A percentile compares a stretch with the other conserved stretches of the same genome.
Conservation (phyloP, 2,113 vertebrate species). For the Eolophus roseicapilla region DNA sequence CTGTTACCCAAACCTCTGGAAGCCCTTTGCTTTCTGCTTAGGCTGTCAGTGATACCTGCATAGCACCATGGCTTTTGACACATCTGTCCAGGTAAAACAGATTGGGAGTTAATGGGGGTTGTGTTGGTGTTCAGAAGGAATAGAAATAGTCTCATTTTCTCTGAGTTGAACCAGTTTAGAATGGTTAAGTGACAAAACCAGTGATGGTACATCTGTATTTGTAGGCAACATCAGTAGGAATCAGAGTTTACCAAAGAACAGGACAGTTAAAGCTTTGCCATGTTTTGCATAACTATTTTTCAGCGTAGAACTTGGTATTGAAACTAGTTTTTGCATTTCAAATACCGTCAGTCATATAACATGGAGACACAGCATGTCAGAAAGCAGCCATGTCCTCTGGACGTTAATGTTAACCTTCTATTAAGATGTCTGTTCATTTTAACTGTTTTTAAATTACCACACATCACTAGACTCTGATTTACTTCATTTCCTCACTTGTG, state of each 20-base stretch:
- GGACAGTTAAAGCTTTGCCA: neutral
- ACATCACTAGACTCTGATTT: neutral
- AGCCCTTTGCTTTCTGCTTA: neutral
- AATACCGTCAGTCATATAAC: neutral
- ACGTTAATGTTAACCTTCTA: neutral
- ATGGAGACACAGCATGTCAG: neutral
- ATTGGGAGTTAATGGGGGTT: neutral
- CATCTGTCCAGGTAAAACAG: neutral
- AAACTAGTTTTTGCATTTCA: neutral
- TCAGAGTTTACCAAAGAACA: neutral
- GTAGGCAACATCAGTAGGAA: neutral
- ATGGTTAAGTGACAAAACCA: neutral
- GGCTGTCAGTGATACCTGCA: neutral
- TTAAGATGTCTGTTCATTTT: neutral
- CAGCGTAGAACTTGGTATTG: neutral
- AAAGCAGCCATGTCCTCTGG: neutral
- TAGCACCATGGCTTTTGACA: neutral
- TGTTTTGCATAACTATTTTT: neutral
- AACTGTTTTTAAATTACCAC: neutral
- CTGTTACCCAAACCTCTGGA: neutral
- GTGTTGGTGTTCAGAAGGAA: neutral
- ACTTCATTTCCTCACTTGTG: neutral
- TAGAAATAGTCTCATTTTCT: neutral
- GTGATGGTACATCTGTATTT: fast-evolving
- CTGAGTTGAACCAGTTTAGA: neutral